These are phyloP conservation scores for Halcyon leucocephala DNA, from an alignment of 2,797 vertebrate genomes.

Conservation along the genomic window DNA sequence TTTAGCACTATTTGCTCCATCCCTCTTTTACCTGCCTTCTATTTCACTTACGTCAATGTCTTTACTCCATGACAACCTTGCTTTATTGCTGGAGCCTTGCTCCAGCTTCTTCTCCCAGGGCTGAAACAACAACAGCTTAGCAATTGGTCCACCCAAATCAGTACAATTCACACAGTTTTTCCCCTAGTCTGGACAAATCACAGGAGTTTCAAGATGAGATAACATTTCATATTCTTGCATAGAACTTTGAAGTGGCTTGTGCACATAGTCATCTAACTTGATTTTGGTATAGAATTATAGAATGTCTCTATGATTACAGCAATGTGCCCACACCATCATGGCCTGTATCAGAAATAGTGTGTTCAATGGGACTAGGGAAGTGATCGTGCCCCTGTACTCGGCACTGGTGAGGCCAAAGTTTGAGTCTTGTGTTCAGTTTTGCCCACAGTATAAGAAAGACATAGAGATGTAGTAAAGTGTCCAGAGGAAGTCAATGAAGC, in stretches of 20 bases:
- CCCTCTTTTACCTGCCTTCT: background rate
- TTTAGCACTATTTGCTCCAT: background rate
- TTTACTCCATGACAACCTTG: background rate
- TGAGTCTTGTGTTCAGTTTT: too few species aligned
- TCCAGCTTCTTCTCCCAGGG: background rate
- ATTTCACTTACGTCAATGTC: background rate
- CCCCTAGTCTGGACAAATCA: background rate
- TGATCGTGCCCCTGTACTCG: too few species aligned
- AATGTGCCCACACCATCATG: too few species aligned
- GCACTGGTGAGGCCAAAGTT: too few species aligned
- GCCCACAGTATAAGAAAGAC: too few species aligned
- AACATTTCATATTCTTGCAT: background rate
- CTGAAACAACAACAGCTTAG: background rate
- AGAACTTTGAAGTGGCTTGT: background rate
- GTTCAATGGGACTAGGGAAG: too few species aligned
- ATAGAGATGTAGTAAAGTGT: too few species aligned
- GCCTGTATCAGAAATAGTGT: too few species aligned
- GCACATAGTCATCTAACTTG: background rate
- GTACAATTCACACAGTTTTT: background rate
- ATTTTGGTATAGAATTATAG: background rate
- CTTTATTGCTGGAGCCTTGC: background rate
- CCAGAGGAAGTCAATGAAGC: too few species aligned
- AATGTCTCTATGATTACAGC: background rate
- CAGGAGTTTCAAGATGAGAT: background rate
- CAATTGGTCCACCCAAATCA: background rate